Evolutionary conservation across 2,888 invertebrate genomes (phyloP).

Genomic region (Ypsolopha scabrella): DNA sequence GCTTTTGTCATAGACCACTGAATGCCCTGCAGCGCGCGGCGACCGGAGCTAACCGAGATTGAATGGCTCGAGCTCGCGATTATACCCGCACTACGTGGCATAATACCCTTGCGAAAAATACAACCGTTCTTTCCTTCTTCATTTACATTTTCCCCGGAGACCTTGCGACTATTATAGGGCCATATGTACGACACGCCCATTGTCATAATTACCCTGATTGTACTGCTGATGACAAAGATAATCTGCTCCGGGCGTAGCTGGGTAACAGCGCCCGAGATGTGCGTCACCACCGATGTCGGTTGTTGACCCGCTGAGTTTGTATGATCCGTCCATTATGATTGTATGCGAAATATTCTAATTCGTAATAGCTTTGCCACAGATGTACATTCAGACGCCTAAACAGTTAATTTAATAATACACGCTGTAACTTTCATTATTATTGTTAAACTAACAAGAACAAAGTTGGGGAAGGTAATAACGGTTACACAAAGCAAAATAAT

Average conservation of each 20-base stretch:
- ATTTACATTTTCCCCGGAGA: too few relatives aligned
- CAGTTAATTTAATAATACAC: too few relatives aligned
- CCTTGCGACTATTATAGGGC: too few relatives aligned
- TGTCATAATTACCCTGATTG: not conserved
- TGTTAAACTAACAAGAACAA: too few relatives aligned
- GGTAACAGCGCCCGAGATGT: not conserved
- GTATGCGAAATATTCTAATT: conserved; percentile 4
- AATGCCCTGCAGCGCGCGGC: conserved; percentile 17
- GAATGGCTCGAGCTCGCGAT: conserved; percentile 2
- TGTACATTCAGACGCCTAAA: not conserved
- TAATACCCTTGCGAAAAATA: not conserved
- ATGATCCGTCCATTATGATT: conserved; percentile 6
- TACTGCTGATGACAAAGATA: not conserved
- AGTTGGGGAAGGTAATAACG: too few relatives aligned
- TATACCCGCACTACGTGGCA: not conserved
- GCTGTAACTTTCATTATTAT: too few relatives aligned
- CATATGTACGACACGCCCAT: not conserved
- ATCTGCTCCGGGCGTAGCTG: not conserved
- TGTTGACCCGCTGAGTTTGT: conserved; percentile 6
- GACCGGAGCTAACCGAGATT: conserved; percentile 4
- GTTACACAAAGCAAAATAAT: too few relatives aligned
- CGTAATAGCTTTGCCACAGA: not conserved
- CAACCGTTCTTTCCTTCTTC: too few relatives aligned
- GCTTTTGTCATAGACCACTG: conserved; percentile 30
- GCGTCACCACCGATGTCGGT: conserved; percentile 5